These are phyloP conservation scores for Aelia acuminata DNA, from an alignment of 2,888 invertebrate species.

Conservation along the genomic window DNA sequence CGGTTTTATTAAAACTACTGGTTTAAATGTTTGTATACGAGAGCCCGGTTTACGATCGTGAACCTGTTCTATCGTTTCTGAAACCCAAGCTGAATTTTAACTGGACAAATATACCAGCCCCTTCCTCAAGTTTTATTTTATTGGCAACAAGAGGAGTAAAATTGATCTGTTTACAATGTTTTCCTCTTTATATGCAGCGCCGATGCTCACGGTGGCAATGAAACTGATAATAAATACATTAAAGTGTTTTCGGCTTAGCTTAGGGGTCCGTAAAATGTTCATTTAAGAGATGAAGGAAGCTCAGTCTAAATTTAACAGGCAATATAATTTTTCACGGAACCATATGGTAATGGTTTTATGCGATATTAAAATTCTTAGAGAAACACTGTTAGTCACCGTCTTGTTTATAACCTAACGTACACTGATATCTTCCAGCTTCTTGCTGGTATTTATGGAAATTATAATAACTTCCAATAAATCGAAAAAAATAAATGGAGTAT, in stretches of 20 bases:
- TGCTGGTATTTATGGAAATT: too few relatives aligned
- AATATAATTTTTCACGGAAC: background rate
- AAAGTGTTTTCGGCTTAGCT: background rate
- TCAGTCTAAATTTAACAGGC: background rate
- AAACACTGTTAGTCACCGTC: too few relatives aligned
- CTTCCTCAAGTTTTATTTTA: background rate
- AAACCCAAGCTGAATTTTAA: conserved; percentile 9
- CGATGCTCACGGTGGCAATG: background rate
- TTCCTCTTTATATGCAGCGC: background rate
- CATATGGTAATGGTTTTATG: background rate
- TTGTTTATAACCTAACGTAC: too few relatives aligned
- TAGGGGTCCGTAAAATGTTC: background rate
- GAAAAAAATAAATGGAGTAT: too few relatives aligned
- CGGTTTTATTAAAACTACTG: conserved; percentile 17
- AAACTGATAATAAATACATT: background rate
- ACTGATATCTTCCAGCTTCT: too few relatives aligned
- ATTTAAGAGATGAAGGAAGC: background rate
- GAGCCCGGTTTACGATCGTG: background rate
- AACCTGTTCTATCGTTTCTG: background rate
- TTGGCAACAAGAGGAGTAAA: background rate
- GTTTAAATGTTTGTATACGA: background rate
- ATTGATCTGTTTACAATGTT: background rate
- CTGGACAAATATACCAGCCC: background rate
- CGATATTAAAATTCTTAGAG: too few relatives aligned
- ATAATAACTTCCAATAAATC: too few relatives aligned